These are phyloP conservation scores for Zootermopsis nevadensis DNA, from an alignment of 2,888 invertebrate species.

Conservation along the genomic window DNA sequence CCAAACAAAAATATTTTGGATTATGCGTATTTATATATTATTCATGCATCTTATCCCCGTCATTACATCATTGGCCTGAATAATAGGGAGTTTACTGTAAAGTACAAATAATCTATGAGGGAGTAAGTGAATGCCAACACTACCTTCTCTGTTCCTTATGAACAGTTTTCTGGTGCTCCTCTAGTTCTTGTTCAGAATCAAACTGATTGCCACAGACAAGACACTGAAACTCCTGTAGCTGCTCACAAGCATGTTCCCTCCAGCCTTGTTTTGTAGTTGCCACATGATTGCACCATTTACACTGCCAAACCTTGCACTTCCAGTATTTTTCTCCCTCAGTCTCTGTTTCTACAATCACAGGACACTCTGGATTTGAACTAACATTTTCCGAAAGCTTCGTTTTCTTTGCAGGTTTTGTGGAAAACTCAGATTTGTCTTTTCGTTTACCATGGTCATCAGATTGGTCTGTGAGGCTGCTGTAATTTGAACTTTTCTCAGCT, in stretches of 20 bases:
- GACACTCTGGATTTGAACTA: neutral
- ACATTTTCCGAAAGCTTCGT: neutral
- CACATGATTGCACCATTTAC: neutral
- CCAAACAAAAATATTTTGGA: too few species aligned
- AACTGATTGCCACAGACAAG: neutral
- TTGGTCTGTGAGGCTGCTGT: neutral
- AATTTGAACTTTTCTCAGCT: neutral
- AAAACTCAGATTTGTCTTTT: neutral
- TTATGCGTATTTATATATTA: too few species aligned
- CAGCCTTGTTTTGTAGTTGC: slow-evolving; percentile 20
- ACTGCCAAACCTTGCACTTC: slow-evolving; percentile 24
- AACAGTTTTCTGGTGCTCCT: neutral
- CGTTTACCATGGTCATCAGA: neutral
- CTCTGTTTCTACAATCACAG: neutral
- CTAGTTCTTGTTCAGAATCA: neutral
- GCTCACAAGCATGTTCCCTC: slow-evolving; percentile 2
- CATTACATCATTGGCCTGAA: too few species aligned
- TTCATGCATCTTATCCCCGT: too few species aligned
- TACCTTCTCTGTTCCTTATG: slow-evolving; percentile 12
- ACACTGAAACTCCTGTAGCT: neutral
- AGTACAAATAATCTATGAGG: too few species aligned
- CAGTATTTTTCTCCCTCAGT: neutral
- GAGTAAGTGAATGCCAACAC: neutral
- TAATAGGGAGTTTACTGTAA: too few species aligned
- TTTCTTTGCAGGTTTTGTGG: neutral